Evolutionary conservation across 2,797 vertebrate species (phyloP).

Genomic region (Pseudocheirus occidentalis): DNA sequence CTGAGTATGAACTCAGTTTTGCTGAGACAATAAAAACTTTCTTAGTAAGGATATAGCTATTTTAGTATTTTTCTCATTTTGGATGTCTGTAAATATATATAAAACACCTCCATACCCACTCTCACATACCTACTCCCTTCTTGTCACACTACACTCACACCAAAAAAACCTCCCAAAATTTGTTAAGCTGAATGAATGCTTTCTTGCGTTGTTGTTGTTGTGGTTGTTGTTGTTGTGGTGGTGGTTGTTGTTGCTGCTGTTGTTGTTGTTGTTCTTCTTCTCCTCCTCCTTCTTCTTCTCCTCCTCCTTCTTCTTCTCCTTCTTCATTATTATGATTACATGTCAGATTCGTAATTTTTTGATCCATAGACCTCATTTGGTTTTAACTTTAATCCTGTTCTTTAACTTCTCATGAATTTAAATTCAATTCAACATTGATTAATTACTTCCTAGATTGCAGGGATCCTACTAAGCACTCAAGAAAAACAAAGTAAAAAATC

Average conservation of each 20-base stretch:
- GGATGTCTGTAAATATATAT: neutral
- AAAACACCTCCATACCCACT: neutral
- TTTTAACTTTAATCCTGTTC: neutral
- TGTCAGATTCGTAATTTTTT: neutral
- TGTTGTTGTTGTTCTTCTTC: no score
- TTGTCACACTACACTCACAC: neutral
- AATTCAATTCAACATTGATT: neutral
- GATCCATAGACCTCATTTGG: neutral
- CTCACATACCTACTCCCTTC: neutral
- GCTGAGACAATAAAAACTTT: conserved; percentile 13
- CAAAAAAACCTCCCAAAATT: neutral
- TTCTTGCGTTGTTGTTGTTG: no score
- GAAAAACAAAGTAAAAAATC: neutral
- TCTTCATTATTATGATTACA: neutral
- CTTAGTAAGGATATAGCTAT: neutral
- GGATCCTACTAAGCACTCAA: neutral
- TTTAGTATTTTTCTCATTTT: neutral
- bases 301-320: no score
- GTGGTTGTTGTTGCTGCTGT: no score
- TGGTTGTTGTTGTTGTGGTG: no score
- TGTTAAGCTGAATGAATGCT: neutral
- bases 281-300: no score
- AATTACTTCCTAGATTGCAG: neutral
- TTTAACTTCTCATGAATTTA: neutral
- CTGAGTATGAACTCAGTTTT: neutral